A percentile compares a stretch with the other conserved stretches of the same genome.
Evolutionary conservation across 2,113 vertebrate genomes (phyloP).

Genomic region (Mesoclemmys tuberculata): DNA sequence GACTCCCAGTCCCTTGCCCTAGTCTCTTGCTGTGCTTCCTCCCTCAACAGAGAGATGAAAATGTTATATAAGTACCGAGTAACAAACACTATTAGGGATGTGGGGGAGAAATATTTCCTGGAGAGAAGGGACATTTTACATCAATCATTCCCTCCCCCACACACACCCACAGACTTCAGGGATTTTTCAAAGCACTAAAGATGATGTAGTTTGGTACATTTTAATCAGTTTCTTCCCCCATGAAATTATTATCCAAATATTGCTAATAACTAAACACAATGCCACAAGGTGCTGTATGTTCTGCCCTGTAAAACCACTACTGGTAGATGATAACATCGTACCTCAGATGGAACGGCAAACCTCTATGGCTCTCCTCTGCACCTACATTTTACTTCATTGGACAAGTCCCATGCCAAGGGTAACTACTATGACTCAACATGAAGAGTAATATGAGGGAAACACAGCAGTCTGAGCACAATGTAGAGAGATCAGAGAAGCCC

Average conservation of each 20-base stretch:
- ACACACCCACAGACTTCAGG: constrained; percentile 65
- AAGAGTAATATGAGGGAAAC: not conserved
- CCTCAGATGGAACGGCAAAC: not conserved
- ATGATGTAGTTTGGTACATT: constrained; percentile 46
- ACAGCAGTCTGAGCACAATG: not conserved
- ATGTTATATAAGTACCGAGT: not conserved
- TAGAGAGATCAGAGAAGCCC: not conserved
- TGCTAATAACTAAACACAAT: not conserved
- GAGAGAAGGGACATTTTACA: constrained; percentile 70
- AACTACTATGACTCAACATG: not conserved
- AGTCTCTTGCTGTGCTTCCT: not conserved
- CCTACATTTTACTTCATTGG: not conserved
- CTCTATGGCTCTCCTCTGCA: not conserved
- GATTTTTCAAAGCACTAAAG: constrained; percentile 65
- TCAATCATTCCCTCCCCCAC: constrained; percentile 69
- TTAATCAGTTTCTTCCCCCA: constrained; percentile 47
- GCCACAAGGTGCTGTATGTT: not conserved
- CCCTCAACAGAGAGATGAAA: constrained; percentile 4
- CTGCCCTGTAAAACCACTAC: not conserved
- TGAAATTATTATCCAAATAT: not conserved
- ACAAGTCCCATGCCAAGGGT: not conserved
- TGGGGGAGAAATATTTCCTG: constrained; percentile 67
- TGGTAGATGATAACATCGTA: not conserved
- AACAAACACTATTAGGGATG: constrained; percentile 50
- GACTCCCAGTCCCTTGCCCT: not conserved